Conservation (phyloP, 1,140 invertebrate species). For the Drosophila fuyamai region DNA sequence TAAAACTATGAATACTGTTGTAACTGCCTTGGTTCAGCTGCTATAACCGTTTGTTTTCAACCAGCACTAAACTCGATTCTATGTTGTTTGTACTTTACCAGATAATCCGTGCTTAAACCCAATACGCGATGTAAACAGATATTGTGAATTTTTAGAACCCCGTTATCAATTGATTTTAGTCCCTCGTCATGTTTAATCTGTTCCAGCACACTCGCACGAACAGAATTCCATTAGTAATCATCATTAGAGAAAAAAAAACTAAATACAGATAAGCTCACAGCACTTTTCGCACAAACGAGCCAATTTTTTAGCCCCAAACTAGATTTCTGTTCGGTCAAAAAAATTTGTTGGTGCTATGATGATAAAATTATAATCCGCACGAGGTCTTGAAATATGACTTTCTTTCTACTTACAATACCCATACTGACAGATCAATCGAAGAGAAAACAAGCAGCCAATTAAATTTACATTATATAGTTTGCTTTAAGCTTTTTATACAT, state of each 20-base stretch:
- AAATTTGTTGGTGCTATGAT: slow-evolving; percentile 53
- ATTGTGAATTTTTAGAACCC: slow-evolving; percentile 7
- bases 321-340: slow-evolving; percentile 34
- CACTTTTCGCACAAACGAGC: slow-evolving; percentile 35
- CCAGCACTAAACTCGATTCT: slow-evolving; percentile 55
- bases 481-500: slow-evolving; percentile 83
- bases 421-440: slow-evolving; percentile 46
- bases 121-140: slow-evolving; percentile 44
- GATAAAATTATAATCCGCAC: slow-evolving; percentile 53
- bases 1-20: slow-evolving; percentile 70
- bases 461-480: slow-evolving; percentile 73
- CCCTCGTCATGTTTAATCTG: slow-evolving; percentile 14
- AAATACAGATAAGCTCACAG: slow-evolving; percentile 38
- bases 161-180: slow-evolving; percentile 20
- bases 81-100: slow-evolving; percentile 52
- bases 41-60: slow-evolving; percentile 69
- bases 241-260: slow-evolving; percentile 49
- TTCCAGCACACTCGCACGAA: slow-evolving; percentile 40
- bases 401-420: slow-evolving; percentile 60
- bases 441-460: slow-evolving; percentile 61
- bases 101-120: slow-evolving; percentile 27
- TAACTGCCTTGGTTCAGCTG: slow-evolving; percentile 78
- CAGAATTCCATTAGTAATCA: slow-evolving; percentile 76
- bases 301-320: slow-evolving; percentile 12
- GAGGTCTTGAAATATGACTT: slow-evolving; percentile 48